Evolutionary conservation across 37 sponge, comb jelly and placozoan genomes (phyloP).

Genomic region (Ephydatia muelleri): DNA sequence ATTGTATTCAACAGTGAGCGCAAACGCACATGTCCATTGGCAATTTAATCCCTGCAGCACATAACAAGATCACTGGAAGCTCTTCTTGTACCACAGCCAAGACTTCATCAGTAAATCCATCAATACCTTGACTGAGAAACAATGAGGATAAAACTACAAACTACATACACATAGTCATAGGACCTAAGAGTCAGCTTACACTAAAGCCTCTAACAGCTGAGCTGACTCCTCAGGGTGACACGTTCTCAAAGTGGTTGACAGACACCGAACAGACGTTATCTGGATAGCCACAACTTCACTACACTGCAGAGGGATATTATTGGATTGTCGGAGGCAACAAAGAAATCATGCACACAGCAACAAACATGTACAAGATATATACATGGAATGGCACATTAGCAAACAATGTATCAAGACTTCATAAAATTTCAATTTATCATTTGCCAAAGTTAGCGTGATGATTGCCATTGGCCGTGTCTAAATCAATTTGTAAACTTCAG

Average conservation of each 20-base stretch:
- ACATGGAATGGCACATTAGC: too few relatives aligned
- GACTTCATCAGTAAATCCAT: not conserved
- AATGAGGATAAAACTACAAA: not conserved
- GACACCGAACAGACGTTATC: not conserved
- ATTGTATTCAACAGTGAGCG: not conserved
- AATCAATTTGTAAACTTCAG: too few relatives aligned
- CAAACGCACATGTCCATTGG: not conserved
- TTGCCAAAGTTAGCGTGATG: too few relatives aligned
- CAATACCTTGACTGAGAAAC: not conserved
- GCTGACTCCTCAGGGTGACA: not conserved
- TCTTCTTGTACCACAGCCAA: not conserved
- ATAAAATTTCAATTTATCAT: too few relatives aligned
- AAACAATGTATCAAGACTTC: too few relatives aligned
- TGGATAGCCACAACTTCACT: not conserved
- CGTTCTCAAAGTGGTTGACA: not conserved
- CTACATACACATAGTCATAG: not conserved
- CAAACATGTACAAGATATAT: too few relatives aligned
- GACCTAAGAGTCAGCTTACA: not conserved
- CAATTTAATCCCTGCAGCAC: not conserved
- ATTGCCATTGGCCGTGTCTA: not conserved
- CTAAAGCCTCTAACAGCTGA: not conserved
- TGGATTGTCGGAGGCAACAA: too few relatives aligned
- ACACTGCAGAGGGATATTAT: not conserved
- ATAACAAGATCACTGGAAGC: not conserved
- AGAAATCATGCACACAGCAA: too few relatives aligned